A percentile compares a stretch with the other conserved stretches of the same genome.
Conservation (phyloP, 2,797 vertebrate genomes). For the Lutjanus campechanus region DNA sequence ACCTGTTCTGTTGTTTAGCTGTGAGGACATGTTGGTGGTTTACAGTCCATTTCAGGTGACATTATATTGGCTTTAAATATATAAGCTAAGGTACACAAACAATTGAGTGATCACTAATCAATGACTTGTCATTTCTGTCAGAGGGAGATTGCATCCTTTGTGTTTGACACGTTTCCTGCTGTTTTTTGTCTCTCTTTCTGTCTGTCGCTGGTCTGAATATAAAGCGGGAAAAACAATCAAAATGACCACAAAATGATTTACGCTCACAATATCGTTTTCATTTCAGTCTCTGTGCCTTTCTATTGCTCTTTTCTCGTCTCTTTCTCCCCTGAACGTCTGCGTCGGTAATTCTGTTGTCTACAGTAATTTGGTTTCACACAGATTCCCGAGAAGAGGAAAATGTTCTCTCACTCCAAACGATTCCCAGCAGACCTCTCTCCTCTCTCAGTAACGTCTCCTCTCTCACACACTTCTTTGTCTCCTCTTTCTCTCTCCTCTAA, state of each 20-base stretch:
- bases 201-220: slow-evolving; percentile 23
- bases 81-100: too few species aligned
- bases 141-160: background rate
- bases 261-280: slow-evolving; percentile 56
- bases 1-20: too few species aligned
- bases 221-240: slow-evolving; percentile 53
- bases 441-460: slow-evolving; percentile 28
- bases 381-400: slow-evolving; percentile 63
- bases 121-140: background rate
- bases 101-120: too few species aligned
- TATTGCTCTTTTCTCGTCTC: slow-evolving; percentile 17
- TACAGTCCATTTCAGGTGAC: too few species aligned
- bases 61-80: too few species aligned
- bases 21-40: too few species aligned
- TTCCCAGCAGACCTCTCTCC: slow-evolving; percentile 64
- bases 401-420: slow-evolving; percentile 64
- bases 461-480: slow-evolving; percentile 41
- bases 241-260: slow-evolving; percentile 46
- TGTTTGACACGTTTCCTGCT: background rate
- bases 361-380: slow-evolving; percentile 72
- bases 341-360: slow-evolving; percentile 62
- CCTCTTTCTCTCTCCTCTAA: slow-evolving; percentile 40
- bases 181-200: background rate
- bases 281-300: slow-evolving; percentile 36
- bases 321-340: slow-evolving; percentile 27